Base-by-base conservation (phyloP, 2,888 invertebrate genomes). In the Amiota mariae region DNA sequence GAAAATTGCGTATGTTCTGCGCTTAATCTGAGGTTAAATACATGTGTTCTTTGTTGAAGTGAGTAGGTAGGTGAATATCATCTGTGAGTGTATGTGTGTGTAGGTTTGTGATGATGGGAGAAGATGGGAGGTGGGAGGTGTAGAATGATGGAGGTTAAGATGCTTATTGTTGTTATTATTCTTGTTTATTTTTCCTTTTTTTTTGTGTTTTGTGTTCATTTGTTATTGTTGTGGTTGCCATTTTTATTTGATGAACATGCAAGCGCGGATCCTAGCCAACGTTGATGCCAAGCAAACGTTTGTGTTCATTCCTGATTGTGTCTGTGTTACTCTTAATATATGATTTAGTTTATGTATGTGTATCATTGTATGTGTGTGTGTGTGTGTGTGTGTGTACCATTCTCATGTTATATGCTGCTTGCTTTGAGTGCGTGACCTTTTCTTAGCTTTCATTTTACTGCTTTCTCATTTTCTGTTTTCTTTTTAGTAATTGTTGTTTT, bases 391-490 rank as follows among this genome's bases (percentile, higher is more conserved):
- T 73, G 66, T 74, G 74, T 75, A 74, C 77, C 77, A 84, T 80
- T 78, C 78, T 76, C 78, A 79, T 80, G 80, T 83, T 81, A 82
- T 81, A 80, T 83, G 82, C 82, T 85, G 81, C 81, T 83, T 85
- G 84, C 81, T 81, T 77, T 85, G 77, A 80, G 85, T 85, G 85
- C 85, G 81, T 84, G 83, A 83, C 83, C 85, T 83, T 84, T 83
- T 85, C 84, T 78, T 83, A 79, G 15, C 54, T 75, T 78, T 77
- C 73, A 75, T 75, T 78, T 78, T 76, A 75, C 76, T 36, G 36
- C 12, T 78, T 77, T 75, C 75, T 73, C 74, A 73, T 70, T 77
- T 74, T 54, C 61, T 72, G 72, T 67, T 56, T 67, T 54, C 72
- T 70, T 57, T 72, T 64, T 59, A 74, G 75, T 36, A 36, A 36